phyloP scores from a whole-genome alignment of 2,888 invertebrate genomes.

The Chalcosyrphus nemorum region DNA sequence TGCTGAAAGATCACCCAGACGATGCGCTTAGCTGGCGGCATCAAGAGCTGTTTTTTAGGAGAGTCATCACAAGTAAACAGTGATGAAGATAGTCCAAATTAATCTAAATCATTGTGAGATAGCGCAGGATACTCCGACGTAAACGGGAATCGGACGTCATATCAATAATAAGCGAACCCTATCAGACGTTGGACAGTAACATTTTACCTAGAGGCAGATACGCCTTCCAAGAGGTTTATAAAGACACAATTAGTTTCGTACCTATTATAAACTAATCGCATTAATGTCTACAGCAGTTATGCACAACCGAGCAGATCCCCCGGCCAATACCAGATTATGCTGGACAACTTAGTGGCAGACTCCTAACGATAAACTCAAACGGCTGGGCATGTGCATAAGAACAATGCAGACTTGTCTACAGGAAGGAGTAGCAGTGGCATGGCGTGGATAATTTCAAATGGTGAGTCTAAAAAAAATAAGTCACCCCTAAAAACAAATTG shows the following conservation, averaged over 20 bases:
- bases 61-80: background rate
- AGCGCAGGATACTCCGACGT: background rate
- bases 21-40: background rate
- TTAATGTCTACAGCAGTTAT: background rate
- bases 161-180: background rate
- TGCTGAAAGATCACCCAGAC: background rate
- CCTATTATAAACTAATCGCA: background rate
- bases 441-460: too few relatives aligned
- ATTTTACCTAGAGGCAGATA: background rate
- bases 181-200: background rate
- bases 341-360: background rate
- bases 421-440: too few relatives aligned
- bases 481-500: too few relatives aligned
- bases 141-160: background rate
- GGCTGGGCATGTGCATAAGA: background rate
- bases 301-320: background rate
- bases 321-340: background rate
- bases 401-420: too few relatives aligned
- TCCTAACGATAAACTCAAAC: background rate
- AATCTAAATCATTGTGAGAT: background rate
- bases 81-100: background rate
- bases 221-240: background rate
- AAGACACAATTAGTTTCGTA: background rate
- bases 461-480: too few relatives aligned
- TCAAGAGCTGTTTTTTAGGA: conserved; percentile 4